Evolutionary conservation across 2,888 invertebrate genomes (phyloP), one percentile per base, ranked within the genome.

Genomic region (Taenaris catops): DNA sequence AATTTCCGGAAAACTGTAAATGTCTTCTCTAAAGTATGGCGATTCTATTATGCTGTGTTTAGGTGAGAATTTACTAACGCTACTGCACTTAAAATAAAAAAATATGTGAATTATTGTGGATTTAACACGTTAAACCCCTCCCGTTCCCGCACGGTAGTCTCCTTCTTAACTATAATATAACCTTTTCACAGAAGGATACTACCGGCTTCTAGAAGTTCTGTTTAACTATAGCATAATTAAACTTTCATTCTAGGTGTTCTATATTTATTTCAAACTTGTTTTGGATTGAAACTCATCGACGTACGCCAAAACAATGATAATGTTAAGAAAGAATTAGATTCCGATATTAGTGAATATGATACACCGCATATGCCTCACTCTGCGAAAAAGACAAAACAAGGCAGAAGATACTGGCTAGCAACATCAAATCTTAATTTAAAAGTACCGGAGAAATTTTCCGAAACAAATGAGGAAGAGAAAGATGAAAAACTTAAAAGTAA

Each of bases 401-500:
- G 33, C 3, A 47, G 51, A 33, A 43, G 51, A 14, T 41, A 45
- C 7, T 52, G 53, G 44, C 27, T 48, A 2, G 45, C 31, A 1
- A 23, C 34, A 18, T 25, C 31, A 11, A 24, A 37, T 3, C 14
- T 32, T 1, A 19, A 33, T 31, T 31, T 21, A 2, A 33, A 41
- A 25, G 4, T 20, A 4, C 8, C 23, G 6, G 27, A 31, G 6
- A 31, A 34, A 36, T 19, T 23, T 5, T 11, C 11, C 0, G 16
- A 31, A 7, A 31, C 33, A 0, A 42, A 44, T 7, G 55, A 58
- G 1, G 52, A 58, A 2, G 63, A 66, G 5, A 71, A 72, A 41
- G 76, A 76, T 28, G 24, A 31, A 0, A 66, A 58, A 14, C 46
- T 81, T 20, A 81, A 81, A 41, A 49, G 39, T 9, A 80, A 80